These are phyloP conservation scores for Cirrhinus mrigala DNA, from an alignment of 2,797 vertebrate genomes.

Conservation along the genomic window DNA sequence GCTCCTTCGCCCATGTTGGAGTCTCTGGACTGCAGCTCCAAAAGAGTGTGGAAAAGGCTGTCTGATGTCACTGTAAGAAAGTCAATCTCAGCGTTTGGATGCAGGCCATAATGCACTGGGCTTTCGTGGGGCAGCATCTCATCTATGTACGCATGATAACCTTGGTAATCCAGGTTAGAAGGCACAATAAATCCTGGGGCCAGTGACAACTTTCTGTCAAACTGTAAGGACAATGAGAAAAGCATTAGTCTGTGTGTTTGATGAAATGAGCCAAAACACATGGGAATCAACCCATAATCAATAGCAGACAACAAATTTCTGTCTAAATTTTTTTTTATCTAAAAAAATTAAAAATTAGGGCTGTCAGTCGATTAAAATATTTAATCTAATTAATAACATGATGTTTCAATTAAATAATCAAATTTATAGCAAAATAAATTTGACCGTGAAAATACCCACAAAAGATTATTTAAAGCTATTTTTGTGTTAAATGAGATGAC, in stretches of 20 bases:
- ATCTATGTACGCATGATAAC: conserved; percentile 81
- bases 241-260: not conserved
- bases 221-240: conserved; percentile 64
- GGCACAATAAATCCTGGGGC: conserved; percentile 80
- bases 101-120: conserved; percentile 79
- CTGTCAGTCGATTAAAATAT: too few species aligned
- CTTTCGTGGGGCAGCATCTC: conserved; percentile 82
- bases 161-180: conserved; percentile 83
- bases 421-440: too few species aligned
- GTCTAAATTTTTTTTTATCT: not conserved
- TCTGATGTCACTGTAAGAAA: conserved; percentile 83
- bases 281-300: not conserved
- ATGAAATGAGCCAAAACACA: not conserved
- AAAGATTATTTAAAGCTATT: too few species aligned
- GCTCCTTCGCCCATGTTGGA: conserved; percentile 78
- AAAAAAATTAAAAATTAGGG: too few species aligned
- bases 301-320: not conserved
- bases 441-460: too few species aligned
- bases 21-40: conserved; percentile 84
- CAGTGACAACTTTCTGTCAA: conserved; percentile 80
- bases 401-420: too few species aligned
- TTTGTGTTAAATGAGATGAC: too few species aligned
- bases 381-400: too few species aligned
- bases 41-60: conserved; percentile 81
- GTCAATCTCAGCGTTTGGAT: conserved; percentile 83